Evolutionary conservation across 2,797 vertebrate species (phyloP).

Genomic region (Phyllotis vaccarum): DNA sequence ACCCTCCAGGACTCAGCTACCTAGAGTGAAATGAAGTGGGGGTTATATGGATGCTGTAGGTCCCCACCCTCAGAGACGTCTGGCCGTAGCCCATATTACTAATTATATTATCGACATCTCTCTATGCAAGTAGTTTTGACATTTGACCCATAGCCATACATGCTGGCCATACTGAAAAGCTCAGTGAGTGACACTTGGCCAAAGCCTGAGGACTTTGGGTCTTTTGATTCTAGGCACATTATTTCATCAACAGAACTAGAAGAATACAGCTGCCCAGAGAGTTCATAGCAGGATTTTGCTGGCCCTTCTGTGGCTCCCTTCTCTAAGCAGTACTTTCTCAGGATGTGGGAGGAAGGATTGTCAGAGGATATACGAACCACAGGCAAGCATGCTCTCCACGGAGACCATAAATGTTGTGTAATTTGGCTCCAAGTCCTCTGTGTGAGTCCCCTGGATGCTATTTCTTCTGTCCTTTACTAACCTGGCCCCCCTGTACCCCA

Average conservation of each 20-base stretch:
- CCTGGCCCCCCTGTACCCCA: not conserved
- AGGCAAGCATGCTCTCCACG: not conserved
- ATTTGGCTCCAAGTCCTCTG: not conserved
- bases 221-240: not conserved
- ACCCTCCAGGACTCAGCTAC: not conserved
- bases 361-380: conserved; percentile 23
- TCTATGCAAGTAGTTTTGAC: not conserved
- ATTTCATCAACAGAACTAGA: not conserved
- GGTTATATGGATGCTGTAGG: not conserved
- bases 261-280: conserved; percentile 35
- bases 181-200: not conserved
- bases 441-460: not conserved
- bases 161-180: not conserved
- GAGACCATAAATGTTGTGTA: not conserved
- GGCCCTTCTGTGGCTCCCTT: conserved; percentile 51
- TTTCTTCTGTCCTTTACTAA: not conserved
- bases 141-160: not conserved
- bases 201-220: not conserved
- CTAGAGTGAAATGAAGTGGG: not conserved
- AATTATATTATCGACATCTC: not conserved
- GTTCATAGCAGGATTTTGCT: conserved; percentile 48
- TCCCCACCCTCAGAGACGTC: not conserved
- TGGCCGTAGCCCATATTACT: not conserved
- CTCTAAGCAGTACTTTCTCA: conserved; percentile 36
- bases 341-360: conserved; percentile 20